Percentiles rank a stretch among this genome's conserved stretches.
Evolutionary conservation across 2,888 invertebrate genomes (phyloP).

Genomic region (Mythimna lalbum): DNA sequence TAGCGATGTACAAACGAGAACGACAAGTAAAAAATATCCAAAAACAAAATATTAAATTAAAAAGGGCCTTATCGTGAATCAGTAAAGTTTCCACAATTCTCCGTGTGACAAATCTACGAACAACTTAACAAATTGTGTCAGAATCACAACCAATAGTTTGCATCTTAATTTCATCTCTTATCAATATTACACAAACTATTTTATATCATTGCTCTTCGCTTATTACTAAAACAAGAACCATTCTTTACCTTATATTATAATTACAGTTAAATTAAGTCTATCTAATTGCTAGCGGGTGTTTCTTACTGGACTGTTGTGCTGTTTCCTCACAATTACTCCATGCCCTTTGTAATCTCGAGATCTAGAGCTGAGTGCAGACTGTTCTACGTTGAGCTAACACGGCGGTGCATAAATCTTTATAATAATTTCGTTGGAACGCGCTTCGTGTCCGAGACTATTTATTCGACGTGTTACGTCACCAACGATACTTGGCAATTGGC

Average conservation of each 20-base stretch:
- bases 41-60: slow-evolving; percentile 81
- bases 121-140: slow-evolving; percentile 90
- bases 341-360: slow-evolving; percentile 78
- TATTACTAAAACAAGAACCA: slow-evolving; percentile 90
- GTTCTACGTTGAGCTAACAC: slow-evolving; percentile 60
- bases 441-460: slow-evolving; percentile 55
- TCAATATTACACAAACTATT: slow-evolving; percentile 90
- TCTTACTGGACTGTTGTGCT: slow-evolving; percentile 86
- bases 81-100: slow-evolving; percentile 81
- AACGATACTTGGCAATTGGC: slow-evolving; percentile 62
- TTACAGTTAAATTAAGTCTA: slow-evolving; percentile 90
- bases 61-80: slow-evolving; percentile 85
- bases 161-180: slow-evolving; percentile 90
- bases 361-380: slow-evolving; percentile 71
- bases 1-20: slow-evolving; percentile 91
- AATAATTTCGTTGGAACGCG: slow-evolving; percentile 57
- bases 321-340: slow-evolving; percentile 76
- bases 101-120: slow-evolving; percentile 86
- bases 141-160: slow-evolving; percentile 91
- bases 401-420: slow-evolving; percentile 46
- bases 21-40: slow-evolving; percentile 87
- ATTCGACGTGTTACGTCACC: slow-evolving; percentile 60
- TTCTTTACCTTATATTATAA: slow-evolving; percentile 89
- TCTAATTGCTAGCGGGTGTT: slow-evolving; percentile 89
- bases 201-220: slow-evolving; percentile 90